These are phyloP conservation scores for Caerostris extrusa DNA, from an alignment of 1,140 invertebrate species.

Conservation along the genomic window DNA sequence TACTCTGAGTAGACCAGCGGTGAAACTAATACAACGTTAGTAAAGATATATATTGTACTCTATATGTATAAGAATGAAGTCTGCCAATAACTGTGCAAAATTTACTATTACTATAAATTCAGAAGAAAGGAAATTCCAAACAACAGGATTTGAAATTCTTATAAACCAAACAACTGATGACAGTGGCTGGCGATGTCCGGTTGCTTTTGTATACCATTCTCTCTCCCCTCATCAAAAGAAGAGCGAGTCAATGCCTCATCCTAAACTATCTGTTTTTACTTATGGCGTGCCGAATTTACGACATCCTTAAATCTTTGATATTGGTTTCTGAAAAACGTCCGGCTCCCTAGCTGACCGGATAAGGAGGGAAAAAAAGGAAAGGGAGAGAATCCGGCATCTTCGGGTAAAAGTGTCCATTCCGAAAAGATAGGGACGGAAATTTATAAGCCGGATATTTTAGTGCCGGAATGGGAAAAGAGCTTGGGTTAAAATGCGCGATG, in stretches of 20 bases:
- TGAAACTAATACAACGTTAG: too few species aligned
- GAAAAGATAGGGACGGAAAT: conserved; percentile 75
- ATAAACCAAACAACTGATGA: not conserved
- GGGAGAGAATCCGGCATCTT: conserved; percentile 10
- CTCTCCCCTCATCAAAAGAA: not conserved
- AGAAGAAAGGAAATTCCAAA: not conserved
- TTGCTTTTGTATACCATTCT: not conserved
- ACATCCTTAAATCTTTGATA: conserved; percentile 67
- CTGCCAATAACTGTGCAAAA: not conserved
- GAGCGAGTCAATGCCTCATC: conserved; percentile 3
- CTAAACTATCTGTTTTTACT: conserved; percentile 3
- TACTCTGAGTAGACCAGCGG: too few species aligned
- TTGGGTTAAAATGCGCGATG: conserved; percentile 56
- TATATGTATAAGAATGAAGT: too few species aligned
- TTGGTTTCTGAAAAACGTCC: conserved; percentile 70
- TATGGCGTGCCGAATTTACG: conserved; percentile 56
- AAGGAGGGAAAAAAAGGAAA: conserved; percentile 53
- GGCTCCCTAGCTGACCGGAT: conserved; percentile 61
- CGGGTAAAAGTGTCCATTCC: conserved; percentile 61
- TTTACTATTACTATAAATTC: not conserved
- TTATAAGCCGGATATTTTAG: conserved; percentile 76
- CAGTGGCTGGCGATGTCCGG: not conserved
- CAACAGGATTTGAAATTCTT: not conserved
- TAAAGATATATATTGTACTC: too few species aligned
- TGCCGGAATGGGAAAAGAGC: conserved; percentile 57